phyloP scores from a whole-genome alignment of 2,888 invertebrate genomes.

The Orchesella flavescens region DNA sequence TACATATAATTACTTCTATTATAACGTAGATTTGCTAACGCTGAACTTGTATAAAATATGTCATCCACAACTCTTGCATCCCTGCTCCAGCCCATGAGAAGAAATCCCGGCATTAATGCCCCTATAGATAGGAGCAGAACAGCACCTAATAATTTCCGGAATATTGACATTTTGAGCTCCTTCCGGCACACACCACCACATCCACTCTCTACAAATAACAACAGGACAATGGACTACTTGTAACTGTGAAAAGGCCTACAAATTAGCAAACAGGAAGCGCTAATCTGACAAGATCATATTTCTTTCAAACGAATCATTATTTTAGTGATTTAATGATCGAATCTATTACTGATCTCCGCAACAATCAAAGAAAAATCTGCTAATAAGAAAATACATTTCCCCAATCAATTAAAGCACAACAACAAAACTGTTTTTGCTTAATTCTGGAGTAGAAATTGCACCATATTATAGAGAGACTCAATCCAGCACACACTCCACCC shows the following conservation, averaged over 20 bases:
- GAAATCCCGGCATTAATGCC: slow-evolving; percentile 66
- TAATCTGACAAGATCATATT: no score
- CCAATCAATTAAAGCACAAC: no score
- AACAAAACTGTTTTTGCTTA: no score
- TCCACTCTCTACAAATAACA: not conserved
- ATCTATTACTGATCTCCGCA: no score
- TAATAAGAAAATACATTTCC: no score
- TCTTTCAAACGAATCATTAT: no score
- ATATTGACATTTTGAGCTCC: slow-evolving; percentile 31
- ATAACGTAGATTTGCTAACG: slow-evolving; percentile 49
- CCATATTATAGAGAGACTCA: not conserved
- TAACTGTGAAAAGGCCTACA: no score
- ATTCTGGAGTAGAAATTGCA: no score
- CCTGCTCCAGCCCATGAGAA: slow-evolving; percentile 66
- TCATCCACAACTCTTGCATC: slow-evolving; percentile 59
- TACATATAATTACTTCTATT: slow-evolving; percentile 54
- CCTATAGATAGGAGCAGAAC: slow-evolving; percentile 66
- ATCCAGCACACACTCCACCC: not conserved
- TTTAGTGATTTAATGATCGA: no score
- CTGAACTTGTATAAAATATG: slow-evolving; percentile 46
- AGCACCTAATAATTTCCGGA: slow-evolving; percentile 43
- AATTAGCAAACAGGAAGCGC: no score
- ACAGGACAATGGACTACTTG: no score
- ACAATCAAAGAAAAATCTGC: no score
- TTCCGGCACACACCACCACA: not conserved